Percentiles rank a stretch among this genome's conserved stretches.
Evolutionary conservation across 37 sponge, comb jelly and placozoan genomes (phyloP).

Genomic region (Diacarnus erythraeanus): DNA sequence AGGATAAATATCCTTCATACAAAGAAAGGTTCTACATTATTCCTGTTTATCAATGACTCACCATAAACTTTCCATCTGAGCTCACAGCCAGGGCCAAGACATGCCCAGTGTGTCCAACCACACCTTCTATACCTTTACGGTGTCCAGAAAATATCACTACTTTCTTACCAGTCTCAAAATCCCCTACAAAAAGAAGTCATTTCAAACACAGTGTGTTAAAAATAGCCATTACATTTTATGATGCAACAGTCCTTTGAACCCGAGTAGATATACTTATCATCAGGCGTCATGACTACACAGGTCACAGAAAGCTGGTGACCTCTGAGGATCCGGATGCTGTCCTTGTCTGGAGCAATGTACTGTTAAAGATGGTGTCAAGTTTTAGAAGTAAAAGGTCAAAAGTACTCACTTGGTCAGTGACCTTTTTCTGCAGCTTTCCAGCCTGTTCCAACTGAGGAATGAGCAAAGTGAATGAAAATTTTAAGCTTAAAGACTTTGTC

Average conservation of each 20-base stretch:
- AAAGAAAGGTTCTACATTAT: background rate
- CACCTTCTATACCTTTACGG: constrained; percentile 31
- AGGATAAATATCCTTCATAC: no score
- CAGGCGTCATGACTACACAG: constrained; percentile 72
- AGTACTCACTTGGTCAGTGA: constrained; percentile 63
- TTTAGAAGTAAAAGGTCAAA: background rate
- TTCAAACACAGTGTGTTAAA: background rate
- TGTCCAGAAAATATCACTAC: constrained; percentile 50
- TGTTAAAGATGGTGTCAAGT: constrained; percentile 6
- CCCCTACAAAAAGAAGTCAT: constrained; percentile 46
- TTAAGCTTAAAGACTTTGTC: no score
- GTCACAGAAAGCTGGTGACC: constrained; percentile 89
- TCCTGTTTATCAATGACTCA: constrained; percentile 8
- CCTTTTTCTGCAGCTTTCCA: constrained; percentile 71
- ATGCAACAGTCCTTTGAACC: constrained; percentile 89
- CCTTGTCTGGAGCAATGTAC: constrained; percentile 60
- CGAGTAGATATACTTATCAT: constrained; percentile 69
- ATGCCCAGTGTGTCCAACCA: constrained; percentile 76
- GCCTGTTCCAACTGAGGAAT: constrained; percentile 59
- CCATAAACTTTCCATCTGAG: constrained; percentile 83
- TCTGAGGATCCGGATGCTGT: constrained; percentile 33
- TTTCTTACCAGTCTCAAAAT: constrained; percentile 60
- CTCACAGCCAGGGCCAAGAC: constrained; percentile 81
- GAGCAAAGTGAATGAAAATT: background rate
- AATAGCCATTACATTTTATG: constrained; percentile 72